Evolutionary conservation across 2,888 invertebrate genomes (phyloP).

Genomic region (Luperina nickerlii): DNA sequence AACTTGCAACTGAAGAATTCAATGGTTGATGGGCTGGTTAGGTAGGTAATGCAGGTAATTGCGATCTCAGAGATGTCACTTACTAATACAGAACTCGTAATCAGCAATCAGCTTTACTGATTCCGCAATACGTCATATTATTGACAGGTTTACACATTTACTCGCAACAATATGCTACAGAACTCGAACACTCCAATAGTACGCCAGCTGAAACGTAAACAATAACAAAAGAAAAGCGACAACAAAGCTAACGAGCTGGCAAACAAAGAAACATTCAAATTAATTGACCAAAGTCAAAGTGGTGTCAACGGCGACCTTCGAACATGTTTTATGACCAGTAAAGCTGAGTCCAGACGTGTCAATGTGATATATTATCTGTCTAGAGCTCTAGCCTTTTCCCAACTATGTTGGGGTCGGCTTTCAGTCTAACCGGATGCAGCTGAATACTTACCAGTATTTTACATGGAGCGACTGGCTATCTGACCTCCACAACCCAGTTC

Average conservation of each 20-base stretch:
- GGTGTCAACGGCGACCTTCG: constrained; percentile 38
- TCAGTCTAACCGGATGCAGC: too few relatives aligned
- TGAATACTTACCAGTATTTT: too few relatives aligned
- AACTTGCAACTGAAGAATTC: not conserved
- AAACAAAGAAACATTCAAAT: constrained; percentile 38
- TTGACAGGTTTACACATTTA: not conserved
- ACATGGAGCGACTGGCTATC: too few relatives aligned
- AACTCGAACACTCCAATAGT: not conserved
- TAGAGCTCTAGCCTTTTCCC: too few relatives aligned
- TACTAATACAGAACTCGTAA: not conserved
- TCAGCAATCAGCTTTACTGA: constrained; percentile 18
- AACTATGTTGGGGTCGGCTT: too few relatives aligned
- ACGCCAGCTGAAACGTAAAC: constrained; percentile 16
- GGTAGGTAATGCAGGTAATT: not conserved
- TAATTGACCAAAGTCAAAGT: constrained; percentile 34
- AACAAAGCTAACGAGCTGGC: constrained; percentile 14
- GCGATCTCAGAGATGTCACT: not conserved
- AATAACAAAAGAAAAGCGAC: constrained; percentile 38
- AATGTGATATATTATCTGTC: too few relatives aligned
- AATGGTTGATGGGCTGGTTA: not conserved
- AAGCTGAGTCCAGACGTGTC: not conserved
- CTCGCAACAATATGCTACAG: too few relatives aligned
- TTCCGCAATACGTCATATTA: not conserved
- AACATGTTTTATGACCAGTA: constrained; percentile 17
- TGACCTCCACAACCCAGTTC: too few relatives aligned